These are phyloP conservation scores for Dinoponera quadriceps DNA, from an alignment of 1,140 invertebrate species.

Conservation along the genomic window DNA sequence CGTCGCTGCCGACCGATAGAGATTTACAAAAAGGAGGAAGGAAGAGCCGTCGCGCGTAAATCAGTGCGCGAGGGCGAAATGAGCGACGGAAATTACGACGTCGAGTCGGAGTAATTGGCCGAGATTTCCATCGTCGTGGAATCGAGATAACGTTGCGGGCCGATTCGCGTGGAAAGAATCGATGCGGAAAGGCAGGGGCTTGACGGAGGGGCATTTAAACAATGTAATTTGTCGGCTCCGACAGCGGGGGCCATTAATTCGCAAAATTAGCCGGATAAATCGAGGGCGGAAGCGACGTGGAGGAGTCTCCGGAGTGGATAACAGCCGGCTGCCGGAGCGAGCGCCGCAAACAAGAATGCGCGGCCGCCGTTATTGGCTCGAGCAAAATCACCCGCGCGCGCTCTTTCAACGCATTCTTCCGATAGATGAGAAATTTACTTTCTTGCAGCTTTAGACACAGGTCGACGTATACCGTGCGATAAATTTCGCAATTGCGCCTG, in stretches of 20 bases:
- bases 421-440: slow-evolving; percentile 58
- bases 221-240: slow-evolving; percentile 64
- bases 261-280: slow-evolving; percentile 73
- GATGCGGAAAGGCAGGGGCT: slow-evolving; percentile 6
- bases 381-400: slow-evolving; percentile 34
- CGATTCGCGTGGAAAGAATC: slow-evolving; percentile 21
- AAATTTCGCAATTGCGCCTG: slow-evolving; percentile 41
- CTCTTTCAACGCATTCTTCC: slow-evolving; percentile 49
- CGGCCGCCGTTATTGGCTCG: slow-evolving; percentile 52
- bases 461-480: slow-evolving; percentile 28
- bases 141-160: slow-evolving; percentile 13
- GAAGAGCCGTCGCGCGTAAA: background rate
- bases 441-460: slow-evolving; percentile 38
- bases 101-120: slow-evolving; percentile 29
- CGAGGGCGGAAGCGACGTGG: slow-evolving; percentile 37
- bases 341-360: slow-evolving; percentile 47
- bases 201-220: slow-evolving; percentile 59
- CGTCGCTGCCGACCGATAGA: background rate
- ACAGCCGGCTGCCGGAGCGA: slow-evolving; percentile 35
- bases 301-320: slow-evolving; percentile 53
- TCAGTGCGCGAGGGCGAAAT: background rate
- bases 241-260: slow-evolving; percentile 68
- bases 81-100: background rate
- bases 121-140: slow-evolving; percentile 33
- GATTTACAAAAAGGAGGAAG: background rate